Evolutionary conservation across 2,113 vertebrate genomes (phyloP).

Genomic region (Salminus brasiliensis): DNA sequence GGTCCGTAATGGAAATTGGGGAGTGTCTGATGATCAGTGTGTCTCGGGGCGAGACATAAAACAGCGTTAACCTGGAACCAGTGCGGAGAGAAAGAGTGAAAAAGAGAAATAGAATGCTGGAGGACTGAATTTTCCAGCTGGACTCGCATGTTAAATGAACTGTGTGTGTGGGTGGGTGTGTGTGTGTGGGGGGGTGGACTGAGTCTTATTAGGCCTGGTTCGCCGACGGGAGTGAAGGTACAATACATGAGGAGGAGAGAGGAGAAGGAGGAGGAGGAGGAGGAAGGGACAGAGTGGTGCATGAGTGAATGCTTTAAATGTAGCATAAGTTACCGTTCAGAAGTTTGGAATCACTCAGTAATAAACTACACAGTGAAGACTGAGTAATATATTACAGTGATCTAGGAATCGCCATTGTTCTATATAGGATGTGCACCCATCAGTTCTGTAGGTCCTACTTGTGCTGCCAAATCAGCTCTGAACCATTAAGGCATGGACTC

Average conservation of each 20-base stretch:
- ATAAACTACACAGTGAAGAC: too few relatives aligned
- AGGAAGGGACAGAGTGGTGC: not conserved
- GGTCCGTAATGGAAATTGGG: constrained; percentile 67
- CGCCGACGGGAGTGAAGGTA: not conserved
- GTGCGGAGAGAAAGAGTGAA: constrained; percentile 26
- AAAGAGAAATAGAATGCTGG: not conserved
- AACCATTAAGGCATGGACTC: too few relatives aligned
- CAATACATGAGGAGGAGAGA: constrained; percentile 17
- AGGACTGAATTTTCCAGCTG: constrained; percentile 36
- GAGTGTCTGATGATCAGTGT: constrained; percentile 29
- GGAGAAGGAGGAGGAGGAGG: not conserved
- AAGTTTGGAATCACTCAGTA: too few relatives aligned
- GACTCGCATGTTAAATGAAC: constrained; percentile 36
- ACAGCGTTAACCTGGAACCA: not conserved
- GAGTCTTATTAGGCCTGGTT: constrained; percentile 35
- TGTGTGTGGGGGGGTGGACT: not conserved
- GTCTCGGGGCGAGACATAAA: not conserved
- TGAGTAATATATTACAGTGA: too few relatives aligned
- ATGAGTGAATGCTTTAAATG: too few relatives aligned
- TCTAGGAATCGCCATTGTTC: too few relatives aligned
- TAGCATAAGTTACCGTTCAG: too few relatives aligned
- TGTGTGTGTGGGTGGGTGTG: constrained; percentile 21
- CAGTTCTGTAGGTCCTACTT: too few relatives aligned
- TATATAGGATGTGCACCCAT: too few relatives aligned
- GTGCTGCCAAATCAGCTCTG: too few relatives aligned